Evolutionary conservation across 2,888 invertebrate species (phyloP), one percentile per base, ranked within the genome.

Genomic region (Metopia argyrocephala): DNA sequence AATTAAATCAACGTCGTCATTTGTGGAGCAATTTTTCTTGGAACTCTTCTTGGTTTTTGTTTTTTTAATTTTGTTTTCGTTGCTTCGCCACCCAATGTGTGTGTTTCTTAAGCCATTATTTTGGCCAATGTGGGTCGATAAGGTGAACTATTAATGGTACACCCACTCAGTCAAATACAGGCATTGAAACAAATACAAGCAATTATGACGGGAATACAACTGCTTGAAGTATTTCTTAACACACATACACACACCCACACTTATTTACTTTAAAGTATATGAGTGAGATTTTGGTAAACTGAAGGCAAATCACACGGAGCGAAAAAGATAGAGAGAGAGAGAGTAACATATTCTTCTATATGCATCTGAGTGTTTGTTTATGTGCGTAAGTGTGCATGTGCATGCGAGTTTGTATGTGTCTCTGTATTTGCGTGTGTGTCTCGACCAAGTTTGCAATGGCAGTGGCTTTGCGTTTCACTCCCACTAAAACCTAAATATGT

Each of bases 401-500:
- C 57, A 15, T 64, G 45, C 62, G 31, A 56, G 66, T 82, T 69
- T 76, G 59, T 78, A 61, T 80, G 65, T 54, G 62, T 76, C 61
- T 73, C 56, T 82, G 64, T 54, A 52, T 66, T 64, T 73, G 62
- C 79, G 74, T 83, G 68, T 76, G 76, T 28, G 45, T 25, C 23
- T 56, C 83, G 83, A 83, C 76, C 81, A 85, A 83, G 82, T 83
- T 84, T 84, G 84, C 80, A 84, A 79, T 84, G 88, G 89, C 88
- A 88, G 86, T 86, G 90, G 91, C 91, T 87, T 81, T 86, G 85
- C 85, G n/a, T n/a, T 86, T 85, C 85, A 87, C 87, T 88, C 88
- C 90, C 90, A 90, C 90, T 88, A 88, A 89, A 90, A 90, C 91
- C 90, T 89, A 90, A 90, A 90, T 90, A 90, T 91, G 90, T 89